A percentile compares a stretch with the other conserved stretches of the same genome.
These are phyloP conservation scores for Agapetus fuscipes DNA, from an alignment of 2,888 invertebrate genomes.

Conservation along the genomic window DNA sequence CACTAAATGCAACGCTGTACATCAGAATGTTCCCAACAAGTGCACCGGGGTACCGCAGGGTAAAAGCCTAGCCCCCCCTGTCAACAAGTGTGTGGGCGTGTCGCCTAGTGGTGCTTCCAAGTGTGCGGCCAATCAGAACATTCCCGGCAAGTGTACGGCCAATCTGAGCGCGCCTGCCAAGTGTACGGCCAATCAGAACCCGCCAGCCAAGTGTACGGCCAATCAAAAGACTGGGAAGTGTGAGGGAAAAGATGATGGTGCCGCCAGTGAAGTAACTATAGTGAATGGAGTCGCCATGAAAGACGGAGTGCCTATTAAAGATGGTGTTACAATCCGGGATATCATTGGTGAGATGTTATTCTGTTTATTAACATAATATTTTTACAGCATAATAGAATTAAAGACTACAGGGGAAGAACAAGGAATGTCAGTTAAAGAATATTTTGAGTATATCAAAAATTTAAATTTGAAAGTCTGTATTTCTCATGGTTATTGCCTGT, in stretches of 20 bases:
- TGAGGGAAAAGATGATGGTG: neutral
- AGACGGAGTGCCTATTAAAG: slow-evolving; percentile 13
- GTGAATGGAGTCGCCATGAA: slow-evolving; percentile 13
- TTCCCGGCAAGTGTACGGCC: no score
- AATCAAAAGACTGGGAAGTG: neutral
- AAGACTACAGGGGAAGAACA: no score
- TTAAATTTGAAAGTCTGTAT: no score
- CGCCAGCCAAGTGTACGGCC: no score
- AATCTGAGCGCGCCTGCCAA: no score
- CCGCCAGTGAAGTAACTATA: slow-evolving; percentile 1
- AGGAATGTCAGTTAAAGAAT: no score
- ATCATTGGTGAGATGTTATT: slow-evolving; percentile 24
- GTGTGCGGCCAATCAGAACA: no score
- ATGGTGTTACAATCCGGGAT: slow-evolving; percentile 18
- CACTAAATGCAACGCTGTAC: no score
- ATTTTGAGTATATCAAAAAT: no score
- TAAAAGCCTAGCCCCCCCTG: neutral
- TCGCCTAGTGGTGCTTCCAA: neutral
- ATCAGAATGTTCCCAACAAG: no score
- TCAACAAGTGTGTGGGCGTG: neutral
- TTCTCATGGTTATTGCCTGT: no score
- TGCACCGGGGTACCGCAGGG: neutral
- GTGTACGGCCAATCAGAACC: no score
- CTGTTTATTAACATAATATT: neutral
- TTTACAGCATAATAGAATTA: neutral